phyloP scores from a whole-genome alignment of 2,888 invertebrate species.

The Netelia melanura region DNA sequence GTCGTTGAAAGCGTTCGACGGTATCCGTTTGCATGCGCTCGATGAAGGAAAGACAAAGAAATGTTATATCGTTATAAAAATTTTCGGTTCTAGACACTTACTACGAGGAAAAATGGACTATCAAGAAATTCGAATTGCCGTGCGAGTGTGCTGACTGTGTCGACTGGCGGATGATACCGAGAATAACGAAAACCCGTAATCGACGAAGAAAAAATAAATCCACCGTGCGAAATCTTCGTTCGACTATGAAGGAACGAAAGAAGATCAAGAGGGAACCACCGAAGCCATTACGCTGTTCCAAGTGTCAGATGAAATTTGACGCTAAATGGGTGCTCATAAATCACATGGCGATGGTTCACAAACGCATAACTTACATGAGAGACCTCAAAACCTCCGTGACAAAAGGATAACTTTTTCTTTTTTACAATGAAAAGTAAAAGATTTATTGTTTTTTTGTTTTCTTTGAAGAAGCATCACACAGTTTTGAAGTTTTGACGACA shows the following conservation, averaged over 20 bases:
- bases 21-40: neutral
- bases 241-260: neutral
- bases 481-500: too few species aligned
- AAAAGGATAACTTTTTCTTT: neutral
- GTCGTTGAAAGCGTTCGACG: neutral
- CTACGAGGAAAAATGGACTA: conserved; percentile 87
- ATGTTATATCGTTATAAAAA: neutral
- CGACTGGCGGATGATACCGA: conserved; percentile 35
- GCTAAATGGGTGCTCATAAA: conserved; percentile 43
- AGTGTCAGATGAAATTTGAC: conserved; percentile 32
- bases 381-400: conserved; percentile 16
- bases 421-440: neutral
- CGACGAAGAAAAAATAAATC: conserved; percentile 44
- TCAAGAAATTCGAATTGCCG: conserved; percentile 89
- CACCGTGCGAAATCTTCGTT: neutral
- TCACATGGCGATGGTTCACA: conserved; percentile 49
- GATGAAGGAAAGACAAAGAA: neutral
- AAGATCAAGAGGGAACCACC: neutral
- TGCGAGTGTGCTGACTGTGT: conserved; percentile 88
- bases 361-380: conserved; percentile 27
- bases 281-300: conserved; percentile 58
- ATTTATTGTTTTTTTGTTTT: neutral
- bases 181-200: conserved; percentile 48
- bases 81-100: conserved; percentile 45
- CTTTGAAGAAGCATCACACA: neutral